Evolutionary conservation across 1,140 invertebrate genomes (phyloP), one percentile per base, ranked within the genome.

Genomic region (Trichogramma pretiosum): DNA sequence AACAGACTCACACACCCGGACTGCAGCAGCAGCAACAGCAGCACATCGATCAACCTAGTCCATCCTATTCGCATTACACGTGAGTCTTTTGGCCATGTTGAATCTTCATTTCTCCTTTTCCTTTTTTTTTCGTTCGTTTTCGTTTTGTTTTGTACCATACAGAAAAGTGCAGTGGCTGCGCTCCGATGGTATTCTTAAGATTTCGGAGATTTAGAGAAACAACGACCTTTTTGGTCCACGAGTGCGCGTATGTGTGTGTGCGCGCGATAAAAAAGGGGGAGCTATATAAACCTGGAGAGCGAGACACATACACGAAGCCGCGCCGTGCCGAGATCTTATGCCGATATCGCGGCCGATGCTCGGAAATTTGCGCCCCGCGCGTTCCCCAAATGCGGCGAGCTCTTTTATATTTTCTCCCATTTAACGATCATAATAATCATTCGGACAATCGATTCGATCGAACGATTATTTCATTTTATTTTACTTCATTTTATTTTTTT

Each of bases 1-100:
- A 72, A 45, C 58, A 61, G 41, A 48, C 57, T 43, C 48, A 46
- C 9, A 36, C 49, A 3, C 43, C 49, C 22, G 42, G 33, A 44
- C 65, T 11, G 5, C 5, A 8, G 16, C 33, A 5, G 5, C 33
- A 34, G 16, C 38, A 35, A 3, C 36, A 26, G 13, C 44, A 37
- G 11, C 69, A 69, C 61, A 63, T 71, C 53, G 67, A 70, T 23
- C 70, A 71, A 55, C 53, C 63, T 46, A 63, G 56, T 54, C 60
- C 70, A 3, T 60, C 68, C 45, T 72, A 72, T 44, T 68, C 68
- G 47, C 70, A 71, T 56, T 72, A 72, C 58, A 70, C 70, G 70
- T 71, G 50, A 72, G 68, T 57, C 35, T 33, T 5, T 33, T 33
- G 13, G 4, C 16, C 13, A 7, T 33, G 13, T 33, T 33, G 13